A percentile compares a stretch with the other conserved stretches of the same genome.
phyloP scores from a whole-genome alignment of 2,888 invertebrate species.

The Macrosoma leucophasiata region DNA sequence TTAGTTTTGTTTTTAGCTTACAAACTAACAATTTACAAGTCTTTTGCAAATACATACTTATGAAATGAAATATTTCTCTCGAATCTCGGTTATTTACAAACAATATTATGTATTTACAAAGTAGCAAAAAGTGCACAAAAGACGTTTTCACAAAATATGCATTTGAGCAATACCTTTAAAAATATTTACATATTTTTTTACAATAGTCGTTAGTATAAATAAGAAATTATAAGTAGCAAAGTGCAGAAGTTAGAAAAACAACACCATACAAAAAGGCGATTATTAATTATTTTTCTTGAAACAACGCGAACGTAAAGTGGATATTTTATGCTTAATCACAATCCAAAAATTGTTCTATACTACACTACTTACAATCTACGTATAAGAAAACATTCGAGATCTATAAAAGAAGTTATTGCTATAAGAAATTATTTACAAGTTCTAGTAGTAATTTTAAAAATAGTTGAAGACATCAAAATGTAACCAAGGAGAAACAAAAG shows the following conservation, averaged over 20 bases:
- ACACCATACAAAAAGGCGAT: neutral
- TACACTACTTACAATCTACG: constrained; percentile 9
- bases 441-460: constrained; percentile 22
- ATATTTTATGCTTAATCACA: neutral
- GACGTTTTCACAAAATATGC: constrained; percentile 74
- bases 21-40: constrained; percentile 37
- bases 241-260: constrained; percentile 23
- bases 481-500: constrained; percentile 24
- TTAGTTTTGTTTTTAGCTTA: constrained; percentile 54
- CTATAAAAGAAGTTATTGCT: constrained; percentile 33
- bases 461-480: constrained; percentile 29
- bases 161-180: constrained; percentile 72
- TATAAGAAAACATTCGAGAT: constrained; percentile 21
- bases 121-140: constrained; percentile 74
- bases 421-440: constrained; percentile 31
- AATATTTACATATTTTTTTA: constrained; percentile 66
- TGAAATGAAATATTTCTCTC: constrained; percentile 51
- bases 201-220: constrained; percentile 35
- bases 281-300: neutral
- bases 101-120: constrained; percentile 61
- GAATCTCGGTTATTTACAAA: constrained; percentile 48
- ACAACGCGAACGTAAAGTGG: constrained; percentile 3
- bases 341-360: constrained; percentile 10
- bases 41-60: constrained; percentile 33
- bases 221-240: constrained; percentile 27